Conservation (phyloP, 92 coral and sea anemone species). For the Phenganax subtilis region DNA sequence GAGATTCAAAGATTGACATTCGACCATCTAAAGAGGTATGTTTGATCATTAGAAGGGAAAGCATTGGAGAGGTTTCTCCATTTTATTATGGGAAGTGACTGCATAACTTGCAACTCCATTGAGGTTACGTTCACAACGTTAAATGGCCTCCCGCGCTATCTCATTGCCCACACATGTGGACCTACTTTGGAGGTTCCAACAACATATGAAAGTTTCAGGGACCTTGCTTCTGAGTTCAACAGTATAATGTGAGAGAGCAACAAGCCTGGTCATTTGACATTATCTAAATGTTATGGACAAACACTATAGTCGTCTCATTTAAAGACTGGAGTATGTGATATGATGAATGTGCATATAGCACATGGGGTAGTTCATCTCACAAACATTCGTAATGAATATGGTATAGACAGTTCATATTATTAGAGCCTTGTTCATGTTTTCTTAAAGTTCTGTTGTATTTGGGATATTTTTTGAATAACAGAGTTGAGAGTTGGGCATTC, state of each 20-base stretch:
- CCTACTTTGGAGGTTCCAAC: slow-evolving; percentile 41
- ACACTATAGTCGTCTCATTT: neutral
- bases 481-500: too few relatives aligned
- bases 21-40: slow-evolving; percentile 34
- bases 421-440: too few relatives aligned
- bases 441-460: too few relatives aligned
- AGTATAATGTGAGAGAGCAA: slow-evolving; percentile 39
- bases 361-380: too few relatives aligned
- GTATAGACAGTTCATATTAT: too few relatives aligned
- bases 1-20: slow-evolving; percentile 32
- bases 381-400: too few relatives aligned
- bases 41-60: slow-evolving; percentile 38
- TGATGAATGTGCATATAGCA: too few relatives aligned
- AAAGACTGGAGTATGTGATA: neutral
- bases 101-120: slow-evolving; percentile 15
- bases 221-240: slow-evolving; percentile 32
- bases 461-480: too few relatives aligned
- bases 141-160: slow-evolving; percentile 34
- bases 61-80: slow-evolving; percentile 34
- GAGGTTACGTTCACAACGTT: slow-evolving; percentile 20
- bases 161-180: slow-evolving; percentile 35
- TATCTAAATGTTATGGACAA: slow-evolving; percentile 10
- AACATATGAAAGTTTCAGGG: slow-evolving; percentile 27
- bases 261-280: slow-evolving; percentile 45
- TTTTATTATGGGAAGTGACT: slow-evolving; percentile 41